Conservation (phyloP, 2,113 vertebrate species). For the Plectropomus leopardus region DNA sequence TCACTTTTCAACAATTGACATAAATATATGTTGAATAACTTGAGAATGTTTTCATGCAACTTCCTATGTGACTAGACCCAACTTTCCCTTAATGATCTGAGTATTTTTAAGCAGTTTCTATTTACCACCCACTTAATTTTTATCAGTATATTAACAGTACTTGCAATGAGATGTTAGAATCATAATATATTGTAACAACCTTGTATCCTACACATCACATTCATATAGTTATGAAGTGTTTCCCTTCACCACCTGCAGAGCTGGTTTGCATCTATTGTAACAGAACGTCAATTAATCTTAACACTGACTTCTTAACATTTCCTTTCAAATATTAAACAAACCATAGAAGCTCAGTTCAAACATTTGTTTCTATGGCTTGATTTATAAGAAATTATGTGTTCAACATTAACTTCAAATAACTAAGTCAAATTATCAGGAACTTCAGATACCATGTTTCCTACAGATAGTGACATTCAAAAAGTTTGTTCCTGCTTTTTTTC, state of each 20-base stretch:
- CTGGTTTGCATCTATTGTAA: not conserved
- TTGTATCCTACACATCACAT: not conserved
- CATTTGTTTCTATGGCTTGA: not conserved
- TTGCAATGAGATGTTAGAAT: constrained; percentile 4
- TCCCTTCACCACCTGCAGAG: not conserved
- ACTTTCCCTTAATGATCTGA: not conserved
- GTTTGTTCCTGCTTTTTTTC: not conserved
- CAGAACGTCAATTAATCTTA: not conserved
- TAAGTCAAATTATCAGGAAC: not conserved
- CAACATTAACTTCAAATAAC: not conserved
- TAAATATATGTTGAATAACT: not conserved
- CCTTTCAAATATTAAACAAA: not conserved
- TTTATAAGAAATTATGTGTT: not conserved
- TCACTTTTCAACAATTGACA: not conserved
- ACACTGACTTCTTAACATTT: not conserved
- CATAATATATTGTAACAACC: not conserved
- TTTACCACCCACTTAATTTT: not conserved
- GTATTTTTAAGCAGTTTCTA: not conserved
- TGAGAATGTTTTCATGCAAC: not conserved
- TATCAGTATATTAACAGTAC: not conserved
- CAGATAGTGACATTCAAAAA: not conserved
- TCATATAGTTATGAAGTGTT: not conserved
- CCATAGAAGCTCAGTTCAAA: not conserved
- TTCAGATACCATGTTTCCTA: not conserved
- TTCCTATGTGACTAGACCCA: not conserved